These are phyloP conservation scores for Platysternon megacephalum DNA, from an alignment of 2,113 vertebrate genomes.

Conservation along the genomic window DNA sequence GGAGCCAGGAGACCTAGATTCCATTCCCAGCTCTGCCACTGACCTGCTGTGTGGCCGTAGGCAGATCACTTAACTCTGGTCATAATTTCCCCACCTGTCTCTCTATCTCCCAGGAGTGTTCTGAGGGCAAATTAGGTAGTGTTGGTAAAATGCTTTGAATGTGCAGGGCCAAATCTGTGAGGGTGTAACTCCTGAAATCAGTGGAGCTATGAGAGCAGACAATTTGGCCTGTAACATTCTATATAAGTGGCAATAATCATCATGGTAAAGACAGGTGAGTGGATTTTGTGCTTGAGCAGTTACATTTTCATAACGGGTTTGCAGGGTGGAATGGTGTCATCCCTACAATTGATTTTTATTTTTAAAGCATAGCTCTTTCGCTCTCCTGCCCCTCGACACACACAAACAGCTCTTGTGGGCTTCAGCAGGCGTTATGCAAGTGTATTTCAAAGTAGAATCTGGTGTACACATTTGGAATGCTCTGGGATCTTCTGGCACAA, in stretches of 20 bases:
- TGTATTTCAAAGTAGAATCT: neutral
- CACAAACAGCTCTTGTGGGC: fast-evolving
- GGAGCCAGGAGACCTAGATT: neutral
- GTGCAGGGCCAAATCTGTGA: neutral
- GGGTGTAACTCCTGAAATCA: neutral
- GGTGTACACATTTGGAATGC: fast-evolving
- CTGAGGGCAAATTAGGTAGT: fast-evolving
- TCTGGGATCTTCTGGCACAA: neutral
- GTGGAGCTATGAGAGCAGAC: neutral
- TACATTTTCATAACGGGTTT: neutral
- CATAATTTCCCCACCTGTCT: neutral
- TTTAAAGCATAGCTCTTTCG: neutral
- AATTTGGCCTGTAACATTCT: neutral
- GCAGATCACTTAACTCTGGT: neutral
- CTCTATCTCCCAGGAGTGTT: neutral
- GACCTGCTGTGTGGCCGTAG: neutral
- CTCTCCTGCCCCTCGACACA: fast-evolving
- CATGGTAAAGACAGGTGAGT: neutral
- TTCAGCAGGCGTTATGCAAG: fast-evolving
- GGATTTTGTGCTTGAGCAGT: neutral
- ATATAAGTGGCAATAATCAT: no score
- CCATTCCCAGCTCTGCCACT: neutral
- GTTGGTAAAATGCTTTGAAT: neutral
- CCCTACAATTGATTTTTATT: neutral
- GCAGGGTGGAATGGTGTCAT: neutral